Percentiles rank a stretch among this genome's conserved stretches.
Evolutionary conservation across 2,113 vertebrate species (phyloP).

Genomic region (Camelus dromedarius): DNA sequence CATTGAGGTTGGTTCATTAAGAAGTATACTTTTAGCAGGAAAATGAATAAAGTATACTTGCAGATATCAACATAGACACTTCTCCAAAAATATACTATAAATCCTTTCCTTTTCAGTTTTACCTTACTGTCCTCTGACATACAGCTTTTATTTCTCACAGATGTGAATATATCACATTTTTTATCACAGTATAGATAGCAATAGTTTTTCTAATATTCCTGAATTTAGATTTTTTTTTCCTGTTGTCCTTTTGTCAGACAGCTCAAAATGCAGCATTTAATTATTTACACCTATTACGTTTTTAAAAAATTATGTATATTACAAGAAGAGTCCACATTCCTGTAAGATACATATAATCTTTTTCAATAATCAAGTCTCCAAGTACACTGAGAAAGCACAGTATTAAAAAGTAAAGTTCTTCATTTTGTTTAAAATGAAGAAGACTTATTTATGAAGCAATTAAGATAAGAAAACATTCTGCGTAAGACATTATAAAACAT

Average conservation of each 20-base stretch:
- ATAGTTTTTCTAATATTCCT: background rate
- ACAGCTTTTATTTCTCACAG: background rate
- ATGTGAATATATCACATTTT: background rate
- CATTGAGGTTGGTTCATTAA: background rate
- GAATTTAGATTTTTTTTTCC: background rate
- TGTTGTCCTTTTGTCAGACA: background rate
- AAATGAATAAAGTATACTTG: background rate
- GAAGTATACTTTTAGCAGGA: background rate
- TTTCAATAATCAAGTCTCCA: background rate
- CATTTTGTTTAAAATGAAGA: background rate
- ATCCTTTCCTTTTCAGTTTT: background rate
- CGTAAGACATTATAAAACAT: background rate
- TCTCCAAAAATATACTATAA: background rate
- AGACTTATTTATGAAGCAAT: background rate
- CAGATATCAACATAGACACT: background rate
- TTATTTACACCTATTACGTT: background rate
- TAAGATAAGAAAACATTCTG: background rate
- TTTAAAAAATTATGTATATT: background rate
- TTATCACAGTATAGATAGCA: background rate
- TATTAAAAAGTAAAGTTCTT: background rate
- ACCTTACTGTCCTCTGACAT: background rate
- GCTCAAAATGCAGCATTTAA: background rate
- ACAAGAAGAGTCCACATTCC: background rate
- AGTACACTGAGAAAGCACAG: background rate
- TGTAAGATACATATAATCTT: background rate